Base-by-base conservation (phyloP, 2,113 vertebrate genomes). In the Phylloscopus trochilus region DNA sequence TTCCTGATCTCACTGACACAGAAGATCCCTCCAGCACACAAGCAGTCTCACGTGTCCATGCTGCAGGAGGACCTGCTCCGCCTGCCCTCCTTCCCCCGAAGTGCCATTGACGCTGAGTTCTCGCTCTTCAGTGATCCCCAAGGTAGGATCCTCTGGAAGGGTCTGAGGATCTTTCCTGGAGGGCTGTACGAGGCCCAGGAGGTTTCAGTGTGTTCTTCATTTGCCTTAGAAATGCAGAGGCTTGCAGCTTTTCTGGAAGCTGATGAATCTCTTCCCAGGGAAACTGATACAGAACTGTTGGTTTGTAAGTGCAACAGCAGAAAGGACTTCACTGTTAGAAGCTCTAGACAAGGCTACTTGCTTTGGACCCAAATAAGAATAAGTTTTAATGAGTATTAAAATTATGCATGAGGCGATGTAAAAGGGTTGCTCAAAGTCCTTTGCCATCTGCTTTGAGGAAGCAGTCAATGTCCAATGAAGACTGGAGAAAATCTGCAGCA, bases 1-100 rank as follows among this genome's bases (percentile, higher is more conserved):
- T 99, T 99, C 97, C 98, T 99, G 85, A 99, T 99, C 95, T 99
- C 99, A 0, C 98, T 99, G 46, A 99, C 99, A 0, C 99, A 99
- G 95, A 99, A 98, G 97, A 99, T 99, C 96, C 99, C 99, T 13
- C 96, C 98, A 4, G 98, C 98, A 39, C 99, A 99, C 98, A 99
- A 99, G 81, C 99, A 99, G 90, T 99, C 99, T 43, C 99, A 99
- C 0, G 99, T 99, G 18, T 99, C 99, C 55, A 98, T 99, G 98
- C 98, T 99, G 4, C 99, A 99, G 97, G 99, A 99, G 87, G 99
- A 99, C 83, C 98, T 99, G 30, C 98, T 99, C 13, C 99, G 99
- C 16, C 97, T 99, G 83, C 99, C 99, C 11, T 99, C 99, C 0
- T 99, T 99, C 94, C 99, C 99, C 9, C 98, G 99, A 21, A 99